Conservation (phyloP, 2,888 invertebrate species). For the Halictus quadricinctus region DNA sequence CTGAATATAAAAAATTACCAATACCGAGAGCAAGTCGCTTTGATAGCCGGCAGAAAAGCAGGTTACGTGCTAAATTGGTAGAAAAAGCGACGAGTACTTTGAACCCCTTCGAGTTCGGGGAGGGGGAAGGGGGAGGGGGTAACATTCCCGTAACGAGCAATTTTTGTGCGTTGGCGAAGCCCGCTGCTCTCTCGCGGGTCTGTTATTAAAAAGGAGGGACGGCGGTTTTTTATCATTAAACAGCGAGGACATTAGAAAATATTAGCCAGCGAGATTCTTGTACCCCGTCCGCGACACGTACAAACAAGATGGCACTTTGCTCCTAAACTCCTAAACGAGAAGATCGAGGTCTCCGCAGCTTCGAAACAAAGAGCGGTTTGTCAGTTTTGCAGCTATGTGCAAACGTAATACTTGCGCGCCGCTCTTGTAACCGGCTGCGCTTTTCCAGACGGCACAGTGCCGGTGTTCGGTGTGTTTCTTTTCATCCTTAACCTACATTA, state of each 20-base stretch:
- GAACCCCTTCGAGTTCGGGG: neutral
- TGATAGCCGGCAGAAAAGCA: neutral
- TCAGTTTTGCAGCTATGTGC: conserved; percentile 55
- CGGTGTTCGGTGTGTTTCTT: conserved; percentile 52
- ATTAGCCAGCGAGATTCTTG: conserved; percentile 30
- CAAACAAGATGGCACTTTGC: conserved; percentile 42
- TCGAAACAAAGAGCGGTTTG: conserved; percentile 64
- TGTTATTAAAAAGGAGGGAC: neutral
- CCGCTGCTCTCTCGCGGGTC: neutral
- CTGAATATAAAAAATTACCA: conserved; percentile 8
- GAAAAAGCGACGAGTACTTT: neutral
- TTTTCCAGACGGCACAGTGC: conserved; percentile 52
- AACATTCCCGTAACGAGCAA: neutral
- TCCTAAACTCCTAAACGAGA: conserved; percentile 41
- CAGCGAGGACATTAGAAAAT: conserved; percentile 26
- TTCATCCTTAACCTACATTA: conserved; percentile 73
- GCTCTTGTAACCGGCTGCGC: conserved; percentile 50
- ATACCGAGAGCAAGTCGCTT: neutral
- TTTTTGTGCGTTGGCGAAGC: neutral
- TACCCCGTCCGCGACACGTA: conserved; percentile 13
- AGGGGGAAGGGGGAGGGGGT: neutral
- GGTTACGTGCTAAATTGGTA: neutral
- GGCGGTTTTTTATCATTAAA: neutral
- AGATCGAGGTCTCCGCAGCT: conserved; percentile 34
- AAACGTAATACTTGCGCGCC: conserved; percentile 59